Conservation (phyloP, 2,797 vertebrate genomes). For the Chiloscyllium punctatum region DNA sequence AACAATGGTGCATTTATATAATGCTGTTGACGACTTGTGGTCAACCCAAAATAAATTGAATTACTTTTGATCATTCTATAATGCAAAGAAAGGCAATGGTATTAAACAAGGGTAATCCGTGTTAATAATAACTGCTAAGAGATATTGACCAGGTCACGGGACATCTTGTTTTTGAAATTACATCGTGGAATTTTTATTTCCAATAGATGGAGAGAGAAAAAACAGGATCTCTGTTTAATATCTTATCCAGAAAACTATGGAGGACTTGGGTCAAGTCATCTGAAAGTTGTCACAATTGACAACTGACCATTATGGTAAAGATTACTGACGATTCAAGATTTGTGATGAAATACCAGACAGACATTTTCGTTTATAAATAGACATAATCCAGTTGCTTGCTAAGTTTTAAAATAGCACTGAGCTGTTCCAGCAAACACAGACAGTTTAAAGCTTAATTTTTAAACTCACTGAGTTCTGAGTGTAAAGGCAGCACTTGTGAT, state of each 20-base stretch:
- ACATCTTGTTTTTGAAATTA: neutral
- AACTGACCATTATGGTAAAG: neutral
- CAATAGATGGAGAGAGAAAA: neutral
- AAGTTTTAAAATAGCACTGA: neutral
- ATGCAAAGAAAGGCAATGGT: neutral
- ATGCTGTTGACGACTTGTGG: neutral
- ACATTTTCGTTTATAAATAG: neutral
- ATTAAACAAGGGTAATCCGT: neutral
- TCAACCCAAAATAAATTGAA: neutral
- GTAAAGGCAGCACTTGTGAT: slow-evolving; percentile 98
- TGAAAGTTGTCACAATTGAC: neutral
- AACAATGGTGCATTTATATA: neutral
- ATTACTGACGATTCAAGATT: neutral
- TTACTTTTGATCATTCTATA: neutral
- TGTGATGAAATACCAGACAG: neutral
- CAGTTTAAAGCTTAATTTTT: neutral
- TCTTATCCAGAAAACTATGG: neutral
- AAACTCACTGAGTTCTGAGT: slow-evolving; percentile 87
- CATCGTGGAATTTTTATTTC: neutral
- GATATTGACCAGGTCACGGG: neutral
- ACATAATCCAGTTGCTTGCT: neutral
- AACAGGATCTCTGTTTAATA: neutral
- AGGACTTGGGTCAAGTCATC: neutral
- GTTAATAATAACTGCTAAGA: neutral
- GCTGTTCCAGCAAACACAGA: neutral